Conservation (phyloP, 2,888 invertebrate species). For the Hydroisotoma schaefferi region DNA sequence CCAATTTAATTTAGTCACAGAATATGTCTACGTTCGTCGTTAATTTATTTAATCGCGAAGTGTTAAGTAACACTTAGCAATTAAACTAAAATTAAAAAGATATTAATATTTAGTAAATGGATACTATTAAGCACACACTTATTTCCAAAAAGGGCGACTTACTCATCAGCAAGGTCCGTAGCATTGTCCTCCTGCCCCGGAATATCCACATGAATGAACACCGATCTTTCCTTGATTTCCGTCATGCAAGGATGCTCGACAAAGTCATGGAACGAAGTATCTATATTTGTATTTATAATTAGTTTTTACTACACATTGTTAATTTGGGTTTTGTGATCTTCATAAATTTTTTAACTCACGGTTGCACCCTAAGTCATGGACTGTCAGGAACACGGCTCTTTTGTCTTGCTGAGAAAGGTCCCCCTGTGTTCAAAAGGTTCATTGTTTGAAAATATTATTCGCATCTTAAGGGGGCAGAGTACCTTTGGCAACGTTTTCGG, state of each 20-base stretch:
- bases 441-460: background rate
- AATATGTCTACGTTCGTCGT: no score
- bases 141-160: no score
- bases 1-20: no score
- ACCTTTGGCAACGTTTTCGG: no score
- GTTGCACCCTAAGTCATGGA: slow-evolving; percentile 82
- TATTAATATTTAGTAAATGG: slow-evolving; percentile 2
- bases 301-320: background rate
- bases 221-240: slow-evolving; percentile 77
- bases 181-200: slow-evolving; percentile 84
- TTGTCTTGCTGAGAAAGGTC: slow-evolving; percentile 75
- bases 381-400: slow-evolving; percentile 78
- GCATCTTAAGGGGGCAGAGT: no score
- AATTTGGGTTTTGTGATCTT: no score
- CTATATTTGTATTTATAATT: slow-evolving; percentile 58
- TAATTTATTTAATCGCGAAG: no score
- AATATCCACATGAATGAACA: slow-evolving; percentile 82
- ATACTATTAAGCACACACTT: no score
- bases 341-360: slow-evolving; percentile 67
- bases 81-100: no score
- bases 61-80: no score
- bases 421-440: slow-evolving; percentile 60
- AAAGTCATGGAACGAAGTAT: slow-evolving; percentile 76
- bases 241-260: slow-evolving; percentile 77
- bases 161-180: slow-evolving; percentile 69